Percentiles rank a stretch among this genome's conserved stretches.
Evolutionary conservation across 1,140 invertebrate genomes (phyloP).

Genomic region (Drosophila ogumai): DNA sequence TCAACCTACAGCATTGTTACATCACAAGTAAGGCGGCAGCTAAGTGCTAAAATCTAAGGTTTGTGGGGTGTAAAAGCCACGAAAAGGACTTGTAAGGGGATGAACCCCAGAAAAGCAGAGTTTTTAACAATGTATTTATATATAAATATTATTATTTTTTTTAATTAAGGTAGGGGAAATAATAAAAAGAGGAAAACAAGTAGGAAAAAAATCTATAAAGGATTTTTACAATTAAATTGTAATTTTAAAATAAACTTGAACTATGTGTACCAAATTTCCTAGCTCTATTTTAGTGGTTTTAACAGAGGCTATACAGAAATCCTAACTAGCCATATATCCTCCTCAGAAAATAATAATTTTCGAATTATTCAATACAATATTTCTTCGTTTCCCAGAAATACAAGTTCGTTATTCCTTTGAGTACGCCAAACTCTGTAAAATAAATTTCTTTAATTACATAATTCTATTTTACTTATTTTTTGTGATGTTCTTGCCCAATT

Average conservation of each 20-base stretch:
- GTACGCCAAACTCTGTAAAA: background rate
- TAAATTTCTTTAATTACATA: background rate
- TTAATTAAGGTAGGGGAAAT: no score
- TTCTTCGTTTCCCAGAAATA: background rate
- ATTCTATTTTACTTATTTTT: background rate
- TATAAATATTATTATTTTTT: no score
- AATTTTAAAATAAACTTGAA: no score
- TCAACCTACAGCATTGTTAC: constrained; percentile 74
- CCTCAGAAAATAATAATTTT: background rate
- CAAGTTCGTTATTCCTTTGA: background rate
- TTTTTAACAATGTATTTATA: no score
- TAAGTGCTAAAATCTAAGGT: constrained; percentile 2
- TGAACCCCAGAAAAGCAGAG: background rate
- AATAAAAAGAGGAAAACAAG: no score
- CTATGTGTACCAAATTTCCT: no score
- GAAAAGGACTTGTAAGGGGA: background rate
- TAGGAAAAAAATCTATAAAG: no score
- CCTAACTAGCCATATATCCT: background rate
- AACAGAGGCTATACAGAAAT: no score
- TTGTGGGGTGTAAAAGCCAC: constrained; percentile 1
- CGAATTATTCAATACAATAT: background rate
- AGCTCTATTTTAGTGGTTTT: no score
- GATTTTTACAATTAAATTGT: no score
- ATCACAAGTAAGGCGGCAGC: constrained; percentile 65
- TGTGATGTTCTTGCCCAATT: background rate